Percentiles rank a stretch among this genome's conserved stretches.
phyloP scores from a whole-genome alignment of 2,113 vertebrate genomes.

The Cinclus cinclus region DNA sequence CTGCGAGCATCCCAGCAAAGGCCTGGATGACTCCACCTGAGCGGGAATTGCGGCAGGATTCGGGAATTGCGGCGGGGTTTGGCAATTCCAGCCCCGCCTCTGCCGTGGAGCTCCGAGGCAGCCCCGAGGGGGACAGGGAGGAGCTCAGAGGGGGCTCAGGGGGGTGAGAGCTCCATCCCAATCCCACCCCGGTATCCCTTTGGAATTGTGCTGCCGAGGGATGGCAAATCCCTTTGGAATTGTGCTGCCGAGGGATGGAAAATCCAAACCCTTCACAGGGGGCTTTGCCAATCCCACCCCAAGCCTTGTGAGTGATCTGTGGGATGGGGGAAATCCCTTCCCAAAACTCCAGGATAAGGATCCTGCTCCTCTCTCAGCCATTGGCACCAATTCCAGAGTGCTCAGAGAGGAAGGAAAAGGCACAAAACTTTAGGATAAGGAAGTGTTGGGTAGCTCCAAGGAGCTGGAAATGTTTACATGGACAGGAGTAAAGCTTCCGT shows the following conservation, averaged over 20 bases:
- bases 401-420: not conserved
- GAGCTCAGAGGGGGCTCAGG: not conserved
- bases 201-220: not conserved
- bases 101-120: constrained; percentile 7
- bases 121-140: not conserved
- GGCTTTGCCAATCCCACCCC: not conserved
- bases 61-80: not conserved
- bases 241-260: not conserved
- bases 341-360: not conserved
- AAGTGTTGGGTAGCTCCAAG: not conserved
- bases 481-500: constrained; percentile 41
- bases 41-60: not conserved
- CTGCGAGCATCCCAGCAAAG: constrained; percentile 74
- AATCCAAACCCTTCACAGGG: not conserved
- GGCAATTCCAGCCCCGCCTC: not conserved
- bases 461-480: constrained; percentile 64
- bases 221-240: not conserved
- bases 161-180: not conserved
- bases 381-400: not conserved
- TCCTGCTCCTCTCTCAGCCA: not conserved
- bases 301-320: not conserved
- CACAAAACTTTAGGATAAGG: not conserved
- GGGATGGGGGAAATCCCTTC: not conserved
- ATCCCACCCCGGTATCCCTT: not conserved
- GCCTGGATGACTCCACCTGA: constrained; percentile 92